Evolutionary conservation across 2,888 invertebrate genomes (phyloP).

Genomic region (Amphipoea lucens): DNA sequence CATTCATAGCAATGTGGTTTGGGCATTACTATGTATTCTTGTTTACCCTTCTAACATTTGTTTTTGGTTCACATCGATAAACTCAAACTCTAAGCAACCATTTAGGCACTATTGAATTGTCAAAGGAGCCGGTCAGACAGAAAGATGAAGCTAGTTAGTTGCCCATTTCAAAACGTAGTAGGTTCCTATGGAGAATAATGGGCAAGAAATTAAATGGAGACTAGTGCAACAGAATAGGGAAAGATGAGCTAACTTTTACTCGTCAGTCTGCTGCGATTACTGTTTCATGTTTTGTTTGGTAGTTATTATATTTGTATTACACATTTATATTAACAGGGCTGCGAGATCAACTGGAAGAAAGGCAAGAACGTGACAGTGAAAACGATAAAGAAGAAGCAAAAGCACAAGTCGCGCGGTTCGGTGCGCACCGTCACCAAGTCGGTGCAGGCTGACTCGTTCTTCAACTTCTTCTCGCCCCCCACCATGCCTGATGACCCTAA

Average conservation of each 20-base stretch:
- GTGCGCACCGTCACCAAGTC: constrained; percentile 98
- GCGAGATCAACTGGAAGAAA: constrained; percentile 99
- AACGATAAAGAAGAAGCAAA: constrained; percentile 99
- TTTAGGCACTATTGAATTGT: not conserved
- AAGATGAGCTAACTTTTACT: not conserved
- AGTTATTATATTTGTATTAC: not conserved
- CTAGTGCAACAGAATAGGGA: not conserved
- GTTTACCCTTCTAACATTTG: too few relatives aligned
- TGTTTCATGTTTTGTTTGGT: not conserved
- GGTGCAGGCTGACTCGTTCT: constrained; percentile 99
- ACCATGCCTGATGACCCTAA: constrained; percentile 95
- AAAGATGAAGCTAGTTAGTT: not conserved
- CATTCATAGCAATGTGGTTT: not conserved
- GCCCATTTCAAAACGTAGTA: not conserved
- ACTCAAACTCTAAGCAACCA: not conserved
- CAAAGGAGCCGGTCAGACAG: not conserved
- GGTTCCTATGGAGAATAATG: not conserved
- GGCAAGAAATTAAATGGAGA: not conserved
- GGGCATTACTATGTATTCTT: not conserved
- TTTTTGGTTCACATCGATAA: not conserved
- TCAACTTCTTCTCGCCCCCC: constrained; percentile 99
- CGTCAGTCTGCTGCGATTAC: not conserved
- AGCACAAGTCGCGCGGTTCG: constrained; percentile 98
- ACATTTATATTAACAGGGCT: constrained; percentile 90
- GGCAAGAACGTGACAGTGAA: constrained; percentile 99